A percentile compares a stretch with the other conserved stretches of the same genome.
Conservation (phyloP, 2,113 vertebrate genomes). For the Pyrgilauda ruficollis region DNA sequence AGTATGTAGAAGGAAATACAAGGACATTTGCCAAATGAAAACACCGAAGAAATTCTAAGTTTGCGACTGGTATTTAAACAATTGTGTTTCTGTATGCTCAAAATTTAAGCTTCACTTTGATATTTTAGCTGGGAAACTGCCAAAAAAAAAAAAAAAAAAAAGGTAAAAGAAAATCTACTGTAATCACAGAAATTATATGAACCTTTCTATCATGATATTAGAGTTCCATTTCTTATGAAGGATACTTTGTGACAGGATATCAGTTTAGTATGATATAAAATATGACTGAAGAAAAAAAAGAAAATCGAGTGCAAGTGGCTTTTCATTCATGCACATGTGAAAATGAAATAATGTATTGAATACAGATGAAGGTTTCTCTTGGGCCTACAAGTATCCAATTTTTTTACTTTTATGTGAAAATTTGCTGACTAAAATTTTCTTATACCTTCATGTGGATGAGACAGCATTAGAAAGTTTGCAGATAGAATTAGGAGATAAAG, state of each 20-base stretch:
- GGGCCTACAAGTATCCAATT: not conserved
- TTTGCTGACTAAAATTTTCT: not conserved
- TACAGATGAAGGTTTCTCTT: not conserved
- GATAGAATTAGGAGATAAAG: not conserved
- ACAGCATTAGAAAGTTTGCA: not conserved
- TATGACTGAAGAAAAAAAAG: not conserved
- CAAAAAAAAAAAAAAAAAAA: not conserved
- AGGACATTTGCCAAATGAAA: not conserved
- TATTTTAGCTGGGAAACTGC: not conserved
- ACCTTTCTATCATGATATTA: accelerated
- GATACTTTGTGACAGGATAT: not conserved
- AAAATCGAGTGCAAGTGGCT: accelerated
- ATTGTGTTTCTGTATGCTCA: accelerated
- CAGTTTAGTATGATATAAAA: not conserved
- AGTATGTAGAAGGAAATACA: not conserved
- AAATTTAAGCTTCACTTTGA: not conserved
- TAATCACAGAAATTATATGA: not conserved
- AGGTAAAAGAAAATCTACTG: not conserved
- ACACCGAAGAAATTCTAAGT: not conserved
- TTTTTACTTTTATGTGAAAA: not conserved
- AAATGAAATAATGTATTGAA: not conserved
- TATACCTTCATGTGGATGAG: not conserved
- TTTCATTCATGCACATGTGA: not conserved
- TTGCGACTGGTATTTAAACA: not conserved
- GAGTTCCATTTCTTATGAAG: not conserved